A percentile compares a stretch with the other conserved stretches of the same genome.
These are phyloP conservation scores for Podargus strigoides DNA, from an alignment of 2,797 vertebrate species.

Conservation along the genomic window DNA sequence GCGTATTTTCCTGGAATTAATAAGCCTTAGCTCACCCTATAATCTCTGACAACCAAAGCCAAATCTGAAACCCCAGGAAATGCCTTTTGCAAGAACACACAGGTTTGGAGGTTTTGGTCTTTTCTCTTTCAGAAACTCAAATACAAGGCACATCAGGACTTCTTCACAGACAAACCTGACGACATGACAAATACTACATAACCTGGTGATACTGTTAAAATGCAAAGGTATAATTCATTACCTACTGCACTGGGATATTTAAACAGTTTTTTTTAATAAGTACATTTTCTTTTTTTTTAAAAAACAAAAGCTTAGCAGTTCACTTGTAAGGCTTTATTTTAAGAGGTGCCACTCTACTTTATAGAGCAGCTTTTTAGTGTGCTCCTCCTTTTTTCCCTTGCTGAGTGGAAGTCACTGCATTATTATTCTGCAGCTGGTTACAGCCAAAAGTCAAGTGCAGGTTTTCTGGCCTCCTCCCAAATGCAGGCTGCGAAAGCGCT, in stretches of 20 bases:
- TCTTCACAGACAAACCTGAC: not conserved
- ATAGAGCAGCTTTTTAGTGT: not conserved
- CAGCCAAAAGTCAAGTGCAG: not conserved
- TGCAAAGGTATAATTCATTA: not conserved
- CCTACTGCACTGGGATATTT: not conserved
- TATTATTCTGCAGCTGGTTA: not conserved
- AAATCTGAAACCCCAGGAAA: not conserved
- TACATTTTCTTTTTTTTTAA: not conserved
- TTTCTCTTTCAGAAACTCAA: not conserved
- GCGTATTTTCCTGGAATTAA: not conserved
- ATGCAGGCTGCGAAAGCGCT: not conserved
- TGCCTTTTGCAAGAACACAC: not conserved
- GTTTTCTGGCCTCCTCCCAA: conserved; percentile 22
- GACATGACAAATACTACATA: not conserved
- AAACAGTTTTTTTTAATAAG: not conserved
- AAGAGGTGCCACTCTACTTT: not conserved
- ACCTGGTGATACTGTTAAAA: not conserved
- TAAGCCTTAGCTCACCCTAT: not conserved
- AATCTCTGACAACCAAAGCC: not conserved
- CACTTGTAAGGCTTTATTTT: not conserved
- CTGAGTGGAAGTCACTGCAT: conserved; percentile 18
- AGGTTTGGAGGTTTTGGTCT: not conserved
- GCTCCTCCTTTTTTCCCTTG: not conserved
- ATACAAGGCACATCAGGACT: not conserved
- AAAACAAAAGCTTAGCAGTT: not conserved